These are phyloP conservation scores for Argyra leucocephala DNA, from an alignment of 2,888 invertebrate species.

Conservation along the genomic window DNA sequence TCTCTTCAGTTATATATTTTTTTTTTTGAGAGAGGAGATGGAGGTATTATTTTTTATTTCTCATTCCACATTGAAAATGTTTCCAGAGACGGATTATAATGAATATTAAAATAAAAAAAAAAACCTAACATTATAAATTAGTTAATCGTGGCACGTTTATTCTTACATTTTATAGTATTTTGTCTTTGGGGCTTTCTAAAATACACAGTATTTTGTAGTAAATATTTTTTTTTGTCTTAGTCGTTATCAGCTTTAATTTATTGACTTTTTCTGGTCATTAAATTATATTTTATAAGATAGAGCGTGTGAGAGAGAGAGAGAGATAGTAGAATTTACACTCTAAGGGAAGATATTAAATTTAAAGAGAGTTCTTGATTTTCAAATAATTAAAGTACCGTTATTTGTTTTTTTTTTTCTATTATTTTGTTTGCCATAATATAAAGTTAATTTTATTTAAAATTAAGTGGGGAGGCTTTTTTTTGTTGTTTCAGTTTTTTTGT, in stretches of 20 bases:
- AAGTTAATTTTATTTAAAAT: no score
- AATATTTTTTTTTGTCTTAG: not conserved
- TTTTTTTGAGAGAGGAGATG: no score
- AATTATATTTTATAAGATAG: not conserved
- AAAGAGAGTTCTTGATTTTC: no score
- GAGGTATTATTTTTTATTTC: no score
- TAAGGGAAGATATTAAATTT: no score
- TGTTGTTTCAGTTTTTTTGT: no score
- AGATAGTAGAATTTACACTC: no score
- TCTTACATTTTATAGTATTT: not conserved
- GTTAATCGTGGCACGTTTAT: not conserved
- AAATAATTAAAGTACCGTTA: no score
- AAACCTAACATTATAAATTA: not conserved
- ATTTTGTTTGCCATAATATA: no score
- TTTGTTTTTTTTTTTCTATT: no score
- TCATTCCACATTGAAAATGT: no score
- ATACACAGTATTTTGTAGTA: not conserved
- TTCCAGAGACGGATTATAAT: not conserved
- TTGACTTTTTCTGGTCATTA: not conserved
- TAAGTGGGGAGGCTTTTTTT: no score
- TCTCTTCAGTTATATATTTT: not conserved
- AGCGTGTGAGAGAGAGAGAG: not conserved
- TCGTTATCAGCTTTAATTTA: not conserved
- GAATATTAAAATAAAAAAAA: not conserved
- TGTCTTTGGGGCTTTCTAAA: not conserved